Conservation (phyloP, 2,797 vertebrate genomes). For the Pteropus rufus region DNA sequence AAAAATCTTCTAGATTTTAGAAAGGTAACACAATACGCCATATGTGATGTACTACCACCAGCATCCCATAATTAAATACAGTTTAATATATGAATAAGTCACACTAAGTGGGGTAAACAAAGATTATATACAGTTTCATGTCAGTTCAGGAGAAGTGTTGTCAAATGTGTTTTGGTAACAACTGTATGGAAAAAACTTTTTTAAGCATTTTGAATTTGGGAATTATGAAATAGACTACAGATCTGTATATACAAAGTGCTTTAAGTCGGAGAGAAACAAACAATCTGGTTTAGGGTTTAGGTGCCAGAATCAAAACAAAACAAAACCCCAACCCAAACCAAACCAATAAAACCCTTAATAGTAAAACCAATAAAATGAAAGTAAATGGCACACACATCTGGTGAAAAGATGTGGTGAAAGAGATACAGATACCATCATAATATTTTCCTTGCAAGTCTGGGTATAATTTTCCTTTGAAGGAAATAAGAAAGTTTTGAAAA, state of each 20-base stretch:
- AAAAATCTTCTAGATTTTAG: neutral
- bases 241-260: neutral
- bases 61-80: neutral
- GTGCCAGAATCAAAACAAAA: neutral
- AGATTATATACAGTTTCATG: neutral
- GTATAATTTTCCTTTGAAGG: neutral
- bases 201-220: neutral
- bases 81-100: neutral
- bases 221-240: neutral
- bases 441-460: slow-evolving; percentile 10
- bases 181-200: neutral
- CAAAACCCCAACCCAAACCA: neutral
- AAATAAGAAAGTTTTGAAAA: slow-evolving; percentile 19
- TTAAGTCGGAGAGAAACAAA: neutral
- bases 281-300: neutral
- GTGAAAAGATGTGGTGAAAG: slow-evolving; percentile 29
- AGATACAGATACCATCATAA: neutral
- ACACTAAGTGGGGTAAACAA: neutral
- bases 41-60: neutral
- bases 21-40: neutral
- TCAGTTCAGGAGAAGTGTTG: neutral
- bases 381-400: neutral
- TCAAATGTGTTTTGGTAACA: neutral
- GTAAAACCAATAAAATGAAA: slow-evolving; percentile 36
- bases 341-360: neutral